Conservation (phyloP, 1,140 invertebrate genomes). For the Papilio polyxenes region DNA sequence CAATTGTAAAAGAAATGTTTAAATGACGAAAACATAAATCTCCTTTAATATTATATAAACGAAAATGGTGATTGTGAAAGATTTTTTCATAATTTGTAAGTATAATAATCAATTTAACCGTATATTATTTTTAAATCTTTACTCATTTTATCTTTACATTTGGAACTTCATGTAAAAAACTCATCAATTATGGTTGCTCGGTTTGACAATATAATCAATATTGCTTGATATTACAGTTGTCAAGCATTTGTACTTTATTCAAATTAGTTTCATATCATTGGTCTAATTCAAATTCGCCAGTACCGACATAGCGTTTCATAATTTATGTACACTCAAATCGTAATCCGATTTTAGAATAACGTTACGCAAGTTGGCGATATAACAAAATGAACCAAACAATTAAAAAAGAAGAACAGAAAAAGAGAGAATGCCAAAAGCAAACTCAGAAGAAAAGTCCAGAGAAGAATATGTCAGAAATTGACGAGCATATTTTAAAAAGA, state of each 20-base stretch:
- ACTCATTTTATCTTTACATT: not conserved
- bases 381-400: conserved; percentile 62
- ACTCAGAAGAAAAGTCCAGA: conserved; percentile 80
- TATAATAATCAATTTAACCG: not conserved
- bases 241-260: conserved; percentile 57
- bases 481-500: conserved; percentile 91
- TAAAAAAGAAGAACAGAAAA: conserved; percentile 59
- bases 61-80: conserved; percentile 28
- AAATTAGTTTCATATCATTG: conserved; percentile 57
- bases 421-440: conserved; percentile 75
- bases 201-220: conserved; percentile 61
- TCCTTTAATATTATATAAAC: not conserved
- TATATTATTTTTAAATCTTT: not conserved
- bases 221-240: conserved; percentile 59
- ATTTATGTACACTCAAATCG: conserved; percentile 27
- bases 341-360: conserved; percentile 49
- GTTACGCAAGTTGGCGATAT: conserved; percentile 38
- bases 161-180: not conserved
- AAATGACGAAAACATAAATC: conserved; percentile 43
- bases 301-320: conserved; percentile 31
- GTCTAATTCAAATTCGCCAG: conserved; percentile 60
- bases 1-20: conserved; percentile 54
- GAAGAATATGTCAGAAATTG: conserved; percentile 90
- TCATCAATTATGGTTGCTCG: conserved; percentile 57
- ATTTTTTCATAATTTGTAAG: conserved; percentile 35